Conservation (phyloP, 1,140 invertebrate species). For the Drosophila quadrilineata region DNA sequence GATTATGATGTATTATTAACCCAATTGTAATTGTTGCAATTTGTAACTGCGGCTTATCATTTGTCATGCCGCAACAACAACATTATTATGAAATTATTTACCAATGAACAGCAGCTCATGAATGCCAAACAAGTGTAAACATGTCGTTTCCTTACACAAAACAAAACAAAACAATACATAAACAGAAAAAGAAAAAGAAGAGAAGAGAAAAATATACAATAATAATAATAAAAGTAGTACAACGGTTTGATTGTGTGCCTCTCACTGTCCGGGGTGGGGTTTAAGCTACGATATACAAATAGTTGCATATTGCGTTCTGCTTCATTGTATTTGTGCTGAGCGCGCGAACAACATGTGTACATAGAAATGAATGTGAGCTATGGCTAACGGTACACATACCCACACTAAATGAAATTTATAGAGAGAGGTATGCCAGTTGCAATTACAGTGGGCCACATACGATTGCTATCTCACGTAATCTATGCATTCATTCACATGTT, state of each 20-base stretch:
- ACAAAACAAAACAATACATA: background rate
- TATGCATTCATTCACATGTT: background rate
- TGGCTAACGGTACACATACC: constrained; percentile 51
- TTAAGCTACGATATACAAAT: constrained; percentile 69
- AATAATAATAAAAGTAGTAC: no score
- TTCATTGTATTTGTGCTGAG: constrained; percentile 31
- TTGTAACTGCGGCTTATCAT: constrained; percentile 61
- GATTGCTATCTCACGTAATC: background rate
- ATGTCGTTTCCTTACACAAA: constrained; percentile 32
- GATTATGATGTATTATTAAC: constrained; percentile 65
- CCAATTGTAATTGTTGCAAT: constrained; percentile 74
- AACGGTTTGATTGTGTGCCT: no score
- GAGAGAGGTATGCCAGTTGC: background rate
- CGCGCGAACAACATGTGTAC: constrained; percentile 34
- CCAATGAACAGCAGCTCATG: constrained; percentile 77
- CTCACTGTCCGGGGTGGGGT: no score
- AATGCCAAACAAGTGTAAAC: constrained; percentile 64
- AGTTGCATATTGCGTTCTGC: constrained; percentile 63
- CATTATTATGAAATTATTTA: constrained; percentile 80
- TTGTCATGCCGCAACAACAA: constrained; percentile 72
- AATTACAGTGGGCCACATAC: background rate
- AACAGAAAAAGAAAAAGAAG: background rate
- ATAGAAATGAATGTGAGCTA: constrained; percentile 9
- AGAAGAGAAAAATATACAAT: background rate
- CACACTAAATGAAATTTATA: constrained; percentile 26